Conservation (phyloP, 2,888 invertebrate species). For the Apamea monoglypha region DNA sequence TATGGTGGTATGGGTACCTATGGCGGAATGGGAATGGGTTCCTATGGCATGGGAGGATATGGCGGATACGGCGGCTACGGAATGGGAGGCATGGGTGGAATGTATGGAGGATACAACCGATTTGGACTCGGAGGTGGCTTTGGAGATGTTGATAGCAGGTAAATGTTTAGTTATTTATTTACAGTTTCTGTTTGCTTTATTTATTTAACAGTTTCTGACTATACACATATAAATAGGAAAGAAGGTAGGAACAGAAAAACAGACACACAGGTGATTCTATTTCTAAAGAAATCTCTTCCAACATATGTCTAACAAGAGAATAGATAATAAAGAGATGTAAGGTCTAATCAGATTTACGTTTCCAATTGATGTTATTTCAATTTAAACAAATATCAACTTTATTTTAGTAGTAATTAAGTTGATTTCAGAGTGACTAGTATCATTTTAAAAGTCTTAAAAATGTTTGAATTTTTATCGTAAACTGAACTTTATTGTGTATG, state of each 20-base stretch:
- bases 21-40: conserved; percentile 69
- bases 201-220: background rate
- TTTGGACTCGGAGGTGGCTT: conserved; percentile 82
- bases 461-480: too few species aligned
- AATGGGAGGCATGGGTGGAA: conserved; percentile 72
- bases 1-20: conserved; percentile 73
- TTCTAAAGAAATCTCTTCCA: background rate
- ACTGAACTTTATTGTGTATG: too few species aligned
- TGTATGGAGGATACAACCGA: conserved; percentile 86
- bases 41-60: conserved; percentile 68
- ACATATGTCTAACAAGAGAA: background rate
- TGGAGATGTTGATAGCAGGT: conserved; percentile 92
- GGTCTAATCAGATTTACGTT: too few species aligned
- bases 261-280: background rate
- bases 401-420: too few species aligned
- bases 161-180: conserved; percentile 46
- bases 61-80: conserved; percentile 74
- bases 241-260: background rate
- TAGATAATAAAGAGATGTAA: background rate
- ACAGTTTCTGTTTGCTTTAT: background rate
- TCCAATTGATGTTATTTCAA: too few species aligned
- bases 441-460: too few species aligned
- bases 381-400: too few species aligned
- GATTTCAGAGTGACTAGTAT: too few species aligned
- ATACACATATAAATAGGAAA: background rate